Evolutionary conservation across 2,888 invertebrate genomes (phyloP).

Genomic region (Scaptomyza reducta): DNA sequence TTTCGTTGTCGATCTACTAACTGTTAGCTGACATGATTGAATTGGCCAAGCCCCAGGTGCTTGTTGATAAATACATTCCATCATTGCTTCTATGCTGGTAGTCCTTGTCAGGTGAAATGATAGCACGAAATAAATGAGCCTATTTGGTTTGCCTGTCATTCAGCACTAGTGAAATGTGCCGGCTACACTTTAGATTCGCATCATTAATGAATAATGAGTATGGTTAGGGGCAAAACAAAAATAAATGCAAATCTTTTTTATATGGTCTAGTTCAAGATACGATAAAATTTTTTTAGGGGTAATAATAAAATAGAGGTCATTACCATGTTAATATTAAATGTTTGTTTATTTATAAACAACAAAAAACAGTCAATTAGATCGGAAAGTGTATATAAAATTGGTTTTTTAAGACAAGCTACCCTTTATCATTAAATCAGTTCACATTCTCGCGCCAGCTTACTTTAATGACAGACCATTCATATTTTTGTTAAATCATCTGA

Average conservation of each 20-base stretch:
- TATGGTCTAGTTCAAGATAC: background rate
- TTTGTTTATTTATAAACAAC: too few relatives aligned
- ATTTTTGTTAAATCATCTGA: too few relatives aligned
- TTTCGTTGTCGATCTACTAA: slow-evolving; percentile 22
- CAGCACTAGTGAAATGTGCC: slow-evolving; percentile 7
- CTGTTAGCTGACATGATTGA: slow-evolving; percentile 46
- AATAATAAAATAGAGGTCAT: background rate
- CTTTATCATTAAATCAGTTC: too few relatives aligned
- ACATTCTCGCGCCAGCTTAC: too few relatives aligned
- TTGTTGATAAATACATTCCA: slow-evolving; percentile 8
- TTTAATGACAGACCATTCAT: too few relatives aligned
- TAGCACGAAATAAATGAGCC: slow-evolving; percentile 35
- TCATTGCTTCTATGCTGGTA: slow-evolving; percentile 4
- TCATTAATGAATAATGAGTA: slow-evolving; percentile 51
- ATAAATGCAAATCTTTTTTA: background rate
- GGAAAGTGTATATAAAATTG: too few relatives aligned
- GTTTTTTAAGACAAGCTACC: too few relatives aligned
- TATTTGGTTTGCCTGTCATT: slow-evolving; percentile 22
- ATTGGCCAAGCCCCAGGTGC: slow-evolving; percentile 27
- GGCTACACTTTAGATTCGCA: slow-evolving; percentile 26
- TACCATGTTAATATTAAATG: too few relatives aligned
- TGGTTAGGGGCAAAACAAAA: slow-evolving; percentile 1
- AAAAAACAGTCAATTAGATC: too few relatives aligned
- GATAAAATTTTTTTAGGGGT: background rate
- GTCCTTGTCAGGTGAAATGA: slow-evolving; percentile 21